phyloP scores from a whole-genome alignment of 2,888 invertebrate species.

The Drosophila heteroneura region DNA sequence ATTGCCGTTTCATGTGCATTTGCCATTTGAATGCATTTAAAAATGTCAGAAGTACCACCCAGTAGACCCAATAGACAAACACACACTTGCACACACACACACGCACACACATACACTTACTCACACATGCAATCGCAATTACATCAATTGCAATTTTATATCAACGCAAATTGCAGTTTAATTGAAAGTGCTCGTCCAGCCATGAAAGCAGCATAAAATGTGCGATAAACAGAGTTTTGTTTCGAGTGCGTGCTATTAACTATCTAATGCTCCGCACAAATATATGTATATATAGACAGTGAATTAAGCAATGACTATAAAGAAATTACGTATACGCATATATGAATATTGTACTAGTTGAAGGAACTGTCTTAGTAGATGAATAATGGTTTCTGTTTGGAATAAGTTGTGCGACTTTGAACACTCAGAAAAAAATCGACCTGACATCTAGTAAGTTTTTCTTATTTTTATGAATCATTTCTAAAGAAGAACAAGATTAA shows the following conservation, averaged over 20 bases:
- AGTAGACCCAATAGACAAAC: constrained; percentile 16
- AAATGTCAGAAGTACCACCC: constrained; percentile 24
- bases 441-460: too few relatives aligned
- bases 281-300: background rate
- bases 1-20: constrained; percentile 58
- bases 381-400: too few relatives aligned
- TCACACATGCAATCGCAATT: constrained; percentile 15
- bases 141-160: constrained; percentile 66
- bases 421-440: too few relatives aligned
- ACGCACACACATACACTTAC: background rate
- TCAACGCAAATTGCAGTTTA: constrained; percentile 73
- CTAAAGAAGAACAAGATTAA: too few relatives aligned
- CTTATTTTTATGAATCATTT: too few relatives aligned
- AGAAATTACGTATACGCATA: background rate
- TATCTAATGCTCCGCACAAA: background rate
- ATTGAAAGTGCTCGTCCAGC: constrained; percentile 60
- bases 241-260: background rate
- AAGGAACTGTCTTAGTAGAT: too few relatives aligned
- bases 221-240: constrained; percentile 26
- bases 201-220: constrained; percentile 34
- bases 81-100: background rate
- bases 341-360: too few relatives aligned
- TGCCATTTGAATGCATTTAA: constrained; percentile 46
- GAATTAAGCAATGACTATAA: background rate
- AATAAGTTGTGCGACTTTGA: too few relatives aligned